These are phyloP conservation scores for Ptychochromis oligacanthus DNA, from an alignment of 2,113 vertebrate species.

Conservation along the genomic window DNA sequence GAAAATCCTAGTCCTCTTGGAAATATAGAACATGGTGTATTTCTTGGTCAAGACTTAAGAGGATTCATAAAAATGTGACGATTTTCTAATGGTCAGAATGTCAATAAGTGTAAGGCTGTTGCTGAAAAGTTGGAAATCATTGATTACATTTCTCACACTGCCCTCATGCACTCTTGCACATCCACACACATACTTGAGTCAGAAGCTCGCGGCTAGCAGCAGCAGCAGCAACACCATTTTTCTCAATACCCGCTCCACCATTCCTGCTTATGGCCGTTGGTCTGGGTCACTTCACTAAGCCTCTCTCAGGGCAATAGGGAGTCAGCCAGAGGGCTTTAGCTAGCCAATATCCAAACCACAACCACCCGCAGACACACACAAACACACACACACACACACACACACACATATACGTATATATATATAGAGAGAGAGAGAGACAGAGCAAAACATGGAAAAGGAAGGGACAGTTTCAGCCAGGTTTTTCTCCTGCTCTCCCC, in stretches of 20 bases:
- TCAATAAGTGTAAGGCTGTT: neutral
- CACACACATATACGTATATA: neutral
- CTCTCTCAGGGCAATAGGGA: slow-evolving; percentile 47
- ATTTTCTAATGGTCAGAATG: neutral
- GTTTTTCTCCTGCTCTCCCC: slow-evolving; percentile 44
- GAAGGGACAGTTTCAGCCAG: slow-evolving; percentile 46
- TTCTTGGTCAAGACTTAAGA: neutral
- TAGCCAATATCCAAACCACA: slow-evolving; percentile 23
- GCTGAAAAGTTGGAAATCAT: slow-evolving; percentile 26
- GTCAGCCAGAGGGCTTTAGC: slow-evolving; percentile 56
- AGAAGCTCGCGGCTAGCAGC: slow-evolving; percentile 13
- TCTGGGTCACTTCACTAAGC: slow-evolving; percentile 51
- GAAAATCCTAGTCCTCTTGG: neutral
- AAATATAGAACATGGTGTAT: neutral
- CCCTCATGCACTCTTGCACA: neutral
- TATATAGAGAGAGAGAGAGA: too few relatives aligned
- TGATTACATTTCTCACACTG: slow-evolving; percentile 24
- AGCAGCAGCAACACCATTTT: neutral
- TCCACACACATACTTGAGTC: slow-evolving; percentile 1
- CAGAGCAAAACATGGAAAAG: neutral
- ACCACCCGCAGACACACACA: neutral
- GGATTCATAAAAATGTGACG: neutral
- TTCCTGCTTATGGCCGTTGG: slow-evolving; percentile 12
- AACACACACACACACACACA: neutral
- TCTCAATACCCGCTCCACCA: slow-evolving; percentile 20